Evolutionary conservation across 2,797 vertebrate species (phyloP), one percentile per base, ranked within the genome.

Genomic region (Trichosurus vulpecula): DNA sequence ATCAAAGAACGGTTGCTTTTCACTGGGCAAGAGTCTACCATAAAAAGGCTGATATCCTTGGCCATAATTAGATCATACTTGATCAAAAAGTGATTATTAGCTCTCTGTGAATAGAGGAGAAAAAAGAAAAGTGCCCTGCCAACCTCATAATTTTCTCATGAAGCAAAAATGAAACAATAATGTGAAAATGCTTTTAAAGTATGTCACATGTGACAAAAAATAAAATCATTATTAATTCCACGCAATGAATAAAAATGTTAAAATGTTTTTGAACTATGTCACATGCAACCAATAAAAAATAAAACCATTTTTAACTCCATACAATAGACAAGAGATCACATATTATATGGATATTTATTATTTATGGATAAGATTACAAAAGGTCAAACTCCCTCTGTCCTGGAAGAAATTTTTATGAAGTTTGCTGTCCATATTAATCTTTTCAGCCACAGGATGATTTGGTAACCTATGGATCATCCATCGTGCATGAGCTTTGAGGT

Each of bases 141-240:
- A 35, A 41, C 0, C 0, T 16, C 0, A 0, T 9, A 22, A 74
- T 2, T 74, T 41, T 41, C 0, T 41, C 16, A 5, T 74, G n/a
- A 41, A 6, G n/a, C 6, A 74, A 22, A 74, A 74, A 74, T 22
- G n/a, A 74, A n/a, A 74, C 16, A 19, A 22, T 74, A 66, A 66
- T 2, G 14, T 66, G 14, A n/a, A 66, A 66, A n/a, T 66, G 61
- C 1, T 35, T n/a, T n/a, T n/a, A 4, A 35, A 66, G 13, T n/a
- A 66, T n/a, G 61, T n/a, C 61, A 19, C 3, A 29, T 61, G 12
- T 30, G 10, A 58, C 29, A 58, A 57, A 58, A 31, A 12, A 27
- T 30, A 31, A 57, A 30, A 58, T 3, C 0, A 41, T 2, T 22
- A 41, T 74, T 16, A n/a, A 74, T 0, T 22, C 66, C 16, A 74